Conservation (phyloP, 2,797 vertebrate species). For the Microcaecilia unicolor region DNA sequence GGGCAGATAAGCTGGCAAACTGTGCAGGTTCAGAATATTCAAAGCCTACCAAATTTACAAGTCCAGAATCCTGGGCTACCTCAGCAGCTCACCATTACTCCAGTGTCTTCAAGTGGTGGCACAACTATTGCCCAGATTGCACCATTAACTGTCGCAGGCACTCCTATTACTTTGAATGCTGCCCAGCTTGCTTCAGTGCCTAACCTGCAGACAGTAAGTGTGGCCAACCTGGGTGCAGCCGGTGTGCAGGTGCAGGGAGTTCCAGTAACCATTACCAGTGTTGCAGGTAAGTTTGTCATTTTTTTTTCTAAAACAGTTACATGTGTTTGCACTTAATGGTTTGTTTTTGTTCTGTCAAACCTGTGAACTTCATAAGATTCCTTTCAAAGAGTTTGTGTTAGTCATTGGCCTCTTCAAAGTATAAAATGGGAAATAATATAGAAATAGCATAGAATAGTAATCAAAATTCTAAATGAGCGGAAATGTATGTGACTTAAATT, state of each 20-base stretch:
- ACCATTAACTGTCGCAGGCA: constrained; percentile 81
- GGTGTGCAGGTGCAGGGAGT: constrained; percentile 94
- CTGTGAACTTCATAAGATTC: no score
- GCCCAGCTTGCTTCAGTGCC: constrained; percentile 92
- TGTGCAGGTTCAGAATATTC: constrained; percentile 84
- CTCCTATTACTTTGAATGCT: constrained; percentile 86
- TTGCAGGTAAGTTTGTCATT: constrained; percentile 73
- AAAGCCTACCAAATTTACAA: constrained; percentile 81
- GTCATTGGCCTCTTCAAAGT: no score
- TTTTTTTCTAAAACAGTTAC: no score
- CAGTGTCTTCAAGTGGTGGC: constrained; percentile 70
- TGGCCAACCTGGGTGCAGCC: constrained; percentile 81
- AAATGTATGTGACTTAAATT: no score
- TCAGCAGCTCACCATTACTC: constrained; percentile 87
- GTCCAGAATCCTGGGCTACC: constrained; percentile 81
- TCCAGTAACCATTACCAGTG: constrained; percentile 89
- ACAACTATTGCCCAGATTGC: constrained; percentile 79
- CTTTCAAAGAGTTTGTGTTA: no score
- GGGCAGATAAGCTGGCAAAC: constrained; percentile 98
- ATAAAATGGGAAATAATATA: no score
- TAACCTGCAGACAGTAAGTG: constrained; percentile 93
- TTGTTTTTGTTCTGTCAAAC: no score
- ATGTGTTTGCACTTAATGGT: no score
- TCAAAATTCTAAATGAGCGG: no score
- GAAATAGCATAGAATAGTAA: no score